phyloP scores from a whole-genome alignment of 2,888 invertebrate species.

The Ochropleura plecta region DNA sequence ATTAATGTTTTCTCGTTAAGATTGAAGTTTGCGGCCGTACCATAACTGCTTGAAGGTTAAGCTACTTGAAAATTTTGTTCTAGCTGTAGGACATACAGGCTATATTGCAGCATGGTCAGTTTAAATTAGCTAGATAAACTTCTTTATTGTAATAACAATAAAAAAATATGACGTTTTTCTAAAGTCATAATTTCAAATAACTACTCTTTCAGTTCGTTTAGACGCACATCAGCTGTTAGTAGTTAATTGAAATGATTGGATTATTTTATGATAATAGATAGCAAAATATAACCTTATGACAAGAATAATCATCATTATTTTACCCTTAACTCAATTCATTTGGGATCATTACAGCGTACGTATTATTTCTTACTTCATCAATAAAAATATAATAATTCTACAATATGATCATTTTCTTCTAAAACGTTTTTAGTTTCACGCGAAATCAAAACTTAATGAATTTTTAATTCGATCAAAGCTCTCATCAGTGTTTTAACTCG shows the following conservation, averaged over 20 bases:
- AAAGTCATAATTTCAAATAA: background rate
- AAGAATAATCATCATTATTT: background rate
- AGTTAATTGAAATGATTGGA: background rate
- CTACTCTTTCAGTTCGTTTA: background rate
- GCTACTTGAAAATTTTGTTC: background rate
- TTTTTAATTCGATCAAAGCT: slow-evolving; percentile 27
- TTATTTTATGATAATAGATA: background rate
- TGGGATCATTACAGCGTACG: background rate
- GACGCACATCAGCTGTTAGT: too few relatives aligned
- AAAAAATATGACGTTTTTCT: background rate
- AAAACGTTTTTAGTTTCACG: background rate
- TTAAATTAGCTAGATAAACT: background rate
- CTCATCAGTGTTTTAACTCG: slow-evolving; percentile 15
- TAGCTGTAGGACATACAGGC: background rate
- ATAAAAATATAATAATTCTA: background rate
- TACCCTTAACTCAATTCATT: background rate
- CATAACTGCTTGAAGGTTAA: background rate
- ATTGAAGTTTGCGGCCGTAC: background rate
- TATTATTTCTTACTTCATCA: background rate
- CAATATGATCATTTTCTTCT: too few relatives aligned
- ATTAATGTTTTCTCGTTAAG: background rate
- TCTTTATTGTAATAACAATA: background rate
- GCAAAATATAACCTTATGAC: background rate
- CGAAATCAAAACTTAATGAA: slow-evolving; percentile 17
- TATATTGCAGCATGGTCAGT: background rate